These are phyloP conservation scores for Andricus quercusramuli DNA, from an alignment of 2,888 invertebrate species.

Conservation along the genomic window DNA sequence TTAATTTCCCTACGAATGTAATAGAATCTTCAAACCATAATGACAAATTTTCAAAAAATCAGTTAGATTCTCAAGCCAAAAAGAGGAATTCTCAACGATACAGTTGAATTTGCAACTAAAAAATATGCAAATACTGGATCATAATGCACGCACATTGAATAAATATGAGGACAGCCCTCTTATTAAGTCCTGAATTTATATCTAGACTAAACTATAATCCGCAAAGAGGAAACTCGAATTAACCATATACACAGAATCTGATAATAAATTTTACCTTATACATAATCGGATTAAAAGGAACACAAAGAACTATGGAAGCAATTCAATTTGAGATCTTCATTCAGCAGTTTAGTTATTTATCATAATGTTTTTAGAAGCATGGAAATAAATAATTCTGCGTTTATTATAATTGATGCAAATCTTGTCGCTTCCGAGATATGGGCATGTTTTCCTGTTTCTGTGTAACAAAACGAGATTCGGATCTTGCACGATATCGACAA, in stretches of 20 bases:
- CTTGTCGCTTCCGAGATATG: background rate
- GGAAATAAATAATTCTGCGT: background rate
- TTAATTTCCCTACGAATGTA: too few species aligned
- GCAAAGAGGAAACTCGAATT: background rate
- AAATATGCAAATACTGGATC: background rate
- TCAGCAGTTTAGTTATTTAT: background rate
- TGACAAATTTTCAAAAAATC: too few species aligned
- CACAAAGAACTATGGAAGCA: background rate
- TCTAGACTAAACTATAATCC: background rate
- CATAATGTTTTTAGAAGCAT: background rate
- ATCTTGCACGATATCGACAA: constrained; percentile 8
- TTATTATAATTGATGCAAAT: constrained; percentile 8
- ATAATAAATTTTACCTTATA: background rate
- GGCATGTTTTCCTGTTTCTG: background rate
- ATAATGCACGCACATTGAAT: background rate
- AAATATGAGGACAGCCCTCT: background rate
- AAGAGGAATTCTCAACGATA: too few species aligned
- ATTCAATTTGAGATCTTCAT: background rate
- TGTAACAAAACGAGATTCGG: constrained; percentile 12
- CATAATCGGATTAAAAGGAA: background rate
- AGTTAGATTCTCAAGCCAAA: too few species aligned
- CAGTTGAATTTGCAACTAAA: too few species aligned
- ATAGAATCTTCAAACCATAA: too few species aligned
- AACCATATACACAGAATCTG: background rate
- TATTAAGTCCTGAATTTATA: constrained; percentile 10